Evolutionary conservation across 2,113 vertebrate genomes (phyloP), one percentile per base, ranked within the genome.

Genomic region (Petrocephalus microphthalmus): DNA sequence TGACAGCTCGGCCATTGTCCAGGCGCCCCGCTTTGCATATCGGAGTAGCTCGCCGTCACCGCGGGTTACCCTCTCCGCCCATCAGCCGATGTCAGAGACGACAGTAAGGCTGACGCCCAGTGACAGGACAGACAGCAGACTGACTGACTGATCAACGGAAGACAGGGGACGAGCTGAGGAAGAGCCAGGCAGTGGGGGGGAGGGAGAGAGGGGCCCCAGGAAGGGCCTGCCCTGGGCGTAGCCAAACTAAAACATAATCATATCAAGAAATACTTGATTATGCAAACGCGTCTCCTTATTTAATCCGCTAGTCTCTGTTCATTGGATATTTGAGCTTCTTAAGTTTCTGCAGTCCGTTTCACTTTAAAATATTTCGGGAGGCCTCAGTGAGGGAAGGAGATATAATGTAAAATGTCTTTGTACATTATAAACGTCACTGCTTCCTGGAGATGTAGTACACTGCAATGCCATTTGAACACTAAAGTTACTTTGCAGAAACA

Each of bases 1-100:
- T 97, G 96, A 97, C 96, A 97, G 96, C 96, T 96, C 96, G 95
- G 95, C 95, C 94, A 93, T 93, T 94, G 94, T 96, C 95, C 94
- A 96, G 96, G 96, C 96, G 93, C 95, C 94, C 96, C 95, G 95
- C 93, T 96, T 96, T 96, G 95, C 95, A 97, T 96, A 96, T 94
- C 89, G 94, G 95, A 96, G 94, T 90, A 92, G 92, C 91, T 92
- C 94, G 95, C 94, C 95, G 91, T 94, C 95, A 94, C 93, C 95
- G 94, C 94, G 92, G 94, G 95, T 96, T 92, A 96, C 84, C 60
- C n/a, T 51, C 51, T 92, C 94, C 94, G 94, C 96, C 95, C 95
- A 95, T 95, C 95, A 95, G 95, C 93, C 91, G 94, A 93, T 95
- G 95, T 96, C 96, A 94, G 93, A 95, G 93, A 93, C 94, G 95